Percentiles rank a stretch among this genome's conserved stretches.
These are phyloP conservation scores for Lymantria dispar DNA, from an alignment of 2,888 invertebrate genomes.

Conservation along the genomic window DNA sequence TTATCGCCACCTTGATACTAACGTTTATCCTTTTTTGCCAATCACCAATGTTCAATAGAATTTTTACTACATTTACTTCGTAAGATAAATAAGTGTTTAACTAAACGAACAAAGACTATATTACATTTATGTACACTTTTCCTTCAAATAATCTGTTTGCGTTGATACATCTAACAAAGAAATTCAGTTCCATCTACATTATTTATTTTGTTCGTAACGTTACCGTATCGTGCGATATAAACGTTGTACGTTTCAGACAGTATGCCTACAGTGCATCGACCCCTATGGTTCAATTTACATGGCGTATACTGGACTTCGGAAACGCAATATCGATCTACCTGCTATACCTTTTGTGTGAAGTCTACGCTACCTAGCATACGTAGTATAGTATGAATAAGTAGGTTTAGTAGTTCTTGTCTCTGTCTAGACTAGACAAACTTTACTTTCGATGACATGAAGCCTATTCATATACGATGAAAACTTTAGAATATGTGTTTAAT, in stretches of 20 bases:
- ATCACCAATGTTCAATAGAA: no score
- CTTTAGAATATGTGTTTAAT: no score
- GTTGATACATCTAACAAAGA: no score
- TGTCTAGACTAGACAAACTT: neutral
- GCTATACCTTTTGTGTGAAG: neutral
- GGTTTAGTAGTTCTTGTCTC: neutral
- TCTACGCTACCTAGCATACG: neutral
- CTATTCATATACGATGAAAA: no score
- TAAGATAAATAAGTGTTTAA: no score
- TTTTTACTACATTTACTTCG: no score
- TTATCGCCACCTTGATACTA: no score
- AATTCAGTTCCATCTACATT: neutral
- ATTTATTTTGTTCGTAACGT: neutral
- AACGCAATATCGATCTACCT: constrained; percentile 9
- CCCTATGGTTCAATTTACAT: constrained; percentile 24
- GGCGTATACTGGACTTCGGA: constrained; percentile 6
- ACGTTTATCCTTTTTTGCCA: no score
- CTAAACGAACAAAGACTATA: no score
- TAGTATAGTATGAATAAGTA: neutral
- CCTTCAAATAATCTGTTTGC: no score
- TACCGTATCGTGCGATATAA: constrained; percentile 9
- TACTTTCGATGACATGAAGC: no score
- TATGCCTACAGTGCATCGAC: constrained; percentile 22
- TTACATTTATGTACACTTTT: no score
- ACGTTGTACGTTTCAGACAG: constrained; percentile 6